Conservation (phyloP, 2,113 vertebrate species). For the Shinisaurus crocodilurus region DNA sequence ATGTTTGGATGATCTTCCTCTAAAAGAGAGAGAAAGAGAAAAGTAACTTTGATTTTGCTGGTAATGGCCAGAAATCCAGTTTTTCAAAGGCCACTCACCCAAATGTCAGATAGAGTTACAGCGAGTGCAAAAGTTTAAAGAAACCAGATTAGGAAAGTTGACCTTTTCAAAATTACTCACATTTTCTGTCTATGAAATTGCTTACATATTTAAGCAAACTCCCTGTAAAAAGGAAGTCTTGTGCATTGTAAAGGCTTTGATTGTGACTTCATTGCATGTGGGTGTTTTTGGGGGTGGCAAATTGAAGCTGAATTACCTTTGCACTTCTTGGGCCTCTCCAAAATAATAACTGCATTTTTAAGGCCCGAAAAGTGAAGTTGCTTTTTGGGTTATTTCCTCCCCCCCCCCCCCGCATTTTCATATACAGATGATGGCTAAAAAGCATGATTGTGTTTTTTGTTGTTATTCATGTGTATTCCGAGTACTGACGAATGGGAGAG, state of each 20-base stretch:
- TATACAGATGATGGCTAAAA: conserved; percentile 53
- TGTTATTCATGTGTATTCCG: conserved; percentile 55
- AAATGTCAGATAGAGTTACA: conserved; percentile 55
- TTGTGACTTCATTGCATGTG: conserved; percentile 79
- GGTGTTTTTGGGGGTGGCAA: conserved; percentile 78
- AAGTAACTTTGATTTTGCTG: conserved; percentile 22
- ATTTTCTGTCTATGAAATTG: conserved; percentile 77
- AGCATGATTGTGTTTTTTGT: conserved; percentile 52
- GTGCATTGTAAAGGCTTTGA: conserved; percentile 76
- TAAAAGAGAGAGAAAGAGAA: conserved; percentile 9
- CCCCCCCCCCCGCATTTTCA: conserved; percentile 35
- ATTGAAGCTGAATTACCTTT: conserved; percentile 77
- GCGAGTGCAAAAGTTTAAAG: conserved; percentile 63
- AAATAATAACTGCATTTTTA: conserved; percentile 63
- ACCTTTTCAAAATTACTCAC: conserved; percentile 79
- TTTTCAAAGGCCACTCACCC: conserved; percentile 44
- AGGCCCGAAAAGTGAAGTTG: conserved; percentile 57
- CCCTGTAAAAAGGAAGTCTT: conserved; percentile 77
- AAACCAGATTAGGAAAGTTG: conserved; percentile 73
- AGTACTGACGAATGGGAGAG: conserved; percentile 45
- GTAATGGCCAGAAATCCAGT: conserved; percentile 35
- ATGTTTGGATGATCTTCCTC: conserved; percentile 9
- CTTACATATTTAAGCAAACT: conserved; percentile 79
- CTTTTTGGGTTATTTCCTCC: conserved; percentile 15
- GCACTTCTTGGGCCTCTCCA: conserved; percentile 68